A percentile compares a stretch with the other conserved stretches of the same genome.
These are phyloP conservation scores for Pteromalus puparum DNA, from an alignment of 1,140 invertebrate species.

Conservation along the genomic window DNA sequence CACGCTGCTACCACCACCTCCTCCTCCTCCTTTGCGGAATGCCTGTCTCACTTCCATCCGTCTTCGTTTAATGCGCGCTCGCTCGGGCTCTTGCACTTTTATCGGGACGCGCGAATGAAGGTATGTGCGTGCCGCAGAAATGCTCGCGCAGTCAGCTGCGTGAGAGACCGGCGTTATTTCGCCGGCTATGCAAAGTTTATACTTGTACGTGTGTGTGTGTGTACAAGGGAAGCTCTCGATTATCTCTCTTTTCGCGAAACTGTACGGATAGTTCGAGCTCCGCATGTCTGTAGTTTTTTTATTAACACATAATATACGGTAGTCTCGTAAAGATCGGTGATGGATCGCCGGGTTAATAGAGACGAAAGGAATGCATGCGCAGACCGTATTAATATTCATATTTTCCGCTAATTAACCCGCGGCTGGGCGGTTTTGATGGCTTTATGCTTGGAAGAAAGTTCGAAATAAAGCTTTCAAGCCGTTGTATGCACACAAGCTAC, in stretches of 20 bases:
- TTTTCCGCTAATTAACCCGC: not conserved
- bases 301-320: too few relatives aligned
- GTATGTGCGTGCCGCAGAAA: constrained; percentile 46
- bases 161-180: constrained; percentile 32
- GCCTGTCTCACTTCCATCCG: constrained; percentile 60
- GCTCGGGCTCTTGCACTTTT: constrained; percentile 33
- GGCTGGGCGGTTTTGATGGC: too few relatives aligned
- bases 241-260: not conserved
- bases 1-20: constrained; percentile 44
- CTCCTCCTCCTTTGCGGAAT: constrained; percentile 62
- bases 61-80: constrained; percentile 53
- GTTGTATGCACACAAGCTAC: not conserved
- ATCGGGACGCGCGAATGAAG: constrained; percentile 47
- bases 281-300: not conserved
- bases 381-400: not conserved
- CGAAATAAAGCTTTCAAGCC: too few relatives aligned
- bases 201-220: not conserved
- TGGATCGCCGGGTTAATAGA: not conserved
- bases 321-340: too few relatives aligned
- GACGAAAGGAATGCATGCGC: not conserved
- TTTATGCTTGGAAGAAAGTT: too few relatives aligned
- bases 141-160: constrained; percentile 16
- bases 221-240: not conserved
- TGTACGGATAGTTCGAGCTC: not conserved
- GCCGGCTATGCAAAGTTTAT: constrained; percentile 21